Percentiles rank a stretch among this genome's conserved stretches.
phyloP scores from a whole-genome alignment of 1,140 invertebrate genomes.

The Brachionus rubens region DNA sequence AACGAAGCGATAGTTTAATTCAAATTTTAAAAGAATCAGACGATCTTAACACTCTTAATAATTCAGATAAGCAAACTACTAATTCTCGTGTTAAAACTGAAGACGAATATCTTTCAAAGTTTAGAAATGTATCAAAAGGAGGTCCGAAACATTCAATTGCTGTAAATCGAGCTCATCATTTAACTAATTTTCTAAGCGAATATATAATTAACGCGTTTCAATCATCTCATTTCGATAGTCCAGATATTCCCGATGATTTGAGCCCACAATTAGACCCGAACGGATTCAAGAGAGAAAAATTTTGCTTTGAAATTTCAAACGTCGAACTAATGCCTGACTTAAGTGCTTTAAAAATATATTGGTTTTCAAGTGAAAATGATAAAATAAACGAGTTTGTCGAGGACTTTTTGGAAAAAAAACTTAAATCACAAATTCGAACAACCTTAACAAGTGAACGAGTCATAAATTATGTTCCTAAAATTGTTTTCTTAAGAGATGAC shows the following conservation, averaged over 20 bases:
- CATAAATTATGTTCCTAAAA: constrained; percentile 37
- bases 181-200: constrained; percentile 31
- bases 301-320: constrained; percentile 30
- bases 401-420: constrained; percentile 15
- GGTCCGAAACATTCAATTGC: constrained; percentile 43
- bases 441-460: background rate
- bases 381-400: background rate
- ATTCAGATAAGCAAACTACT: no score
- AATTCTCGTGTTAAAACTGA: background rate
- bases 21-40: constrained; percentile 37
- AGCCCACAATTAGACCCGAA: background rate
- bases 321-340: constrained; percentile 29
- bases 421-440: constrained; percentile 12
- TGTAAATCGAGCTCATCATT: constrained; percentile 39
- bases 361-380: constrained; percentile 25
- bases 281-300: background rate
- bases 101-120: constrained; percentile 19
- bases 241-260: background rate
- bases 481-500: constrained; percentile 29
- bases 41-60: background rate
- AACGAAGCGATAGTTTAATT: background rate
- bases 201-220: constrained; percentile 42
- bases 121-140: background rate
- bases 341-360: constrained; percentile 22
- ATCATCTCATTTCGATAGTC: background rate